Base-by-base conservation (phyloP, 2,113 vertebrate species). In the Dasyurus viverrinus region DNA sequence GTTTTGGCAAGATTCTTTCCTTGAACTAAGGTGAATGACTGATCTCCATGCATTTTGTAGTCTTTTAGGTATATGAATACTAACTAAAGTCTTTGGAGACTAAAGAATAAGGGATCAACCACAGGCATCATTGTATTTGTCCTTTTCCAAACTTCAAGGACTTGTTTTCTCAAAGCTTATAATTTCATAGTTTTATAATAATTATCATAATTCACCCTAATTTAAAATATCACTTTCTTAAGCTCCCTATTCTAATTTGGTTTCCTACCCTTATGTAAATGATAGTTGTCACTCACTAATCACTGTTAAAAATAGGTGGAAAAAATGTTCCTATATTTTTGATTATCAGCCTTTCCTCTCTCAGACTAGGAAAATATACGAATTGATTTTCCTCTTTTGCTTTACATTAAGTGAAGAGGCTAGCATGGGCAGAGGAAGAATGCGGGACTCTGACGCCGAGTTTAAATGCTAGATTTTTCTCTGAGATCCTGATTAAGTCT, bases 141-240 rank as follows among this genome's bases (percentile, higher is more conserved):
- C 52, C 53, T 95, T 55, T 96, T 90, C 54, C 10, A 90, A 26
- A 92, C 22, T 60, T 42, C 52, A 97, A 6, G 53, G 26, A 91
- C 27, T 68, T 91, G 16, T n/a, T 97, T 95, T 54, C 47, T 97
- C 89, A 95, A 92, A 97, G 95, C 91, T 89, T 93, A 53, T 25
- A 23, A 2, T 57, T 48, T 76, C 90, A 11, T 27, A 36, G 12
- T 46, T 95, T 14, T 76, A 19, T 42, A 84, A 84, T 84, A 42
- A 19, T 8, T 84, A 84, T 19, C 36, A 84, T 84, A 42, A 84
- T 23, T 5, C 0, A 42, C 68, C 68, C 19, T 84, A 84, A 84
- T 23, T 84, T 42, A 84, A 84, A 84, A 84, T 42, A 84, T 8
- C 22, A 84, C 19, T 42, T 84, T 84, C 68, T 84, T 42, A 84